phyloP scores from a whole-genome alignment of 2,888 invertebrate species.

The Pelosia muscerda region DNA sequence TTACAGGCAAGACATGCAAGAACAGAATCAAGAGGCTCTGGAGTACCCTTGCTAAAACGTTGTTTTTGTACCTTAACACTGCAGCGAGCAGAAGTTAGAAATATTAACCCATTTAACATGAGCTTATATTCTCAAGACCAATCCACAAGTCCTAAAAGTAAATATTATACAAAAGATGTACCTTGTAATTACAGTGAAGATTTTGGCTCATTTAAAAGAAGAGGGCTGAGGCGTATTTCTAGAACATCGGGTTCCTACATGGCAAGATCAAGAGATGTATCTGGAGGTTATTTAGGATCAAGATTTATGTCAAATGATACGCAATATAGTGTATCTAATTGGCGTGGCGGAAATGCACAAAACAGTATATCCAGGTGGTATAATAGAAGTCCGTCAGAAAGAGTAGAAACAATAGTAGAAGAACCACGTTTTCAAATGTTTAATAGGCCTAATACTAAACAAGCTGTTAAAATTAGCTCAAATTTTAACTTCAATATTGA shows the following conservation, averaged over 20 bases:
- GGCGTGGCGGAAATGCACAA: background rate
- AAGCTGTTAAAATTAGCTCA: conserved; percentile 45
- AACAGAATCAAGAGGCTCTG: conserved; percentile 38
- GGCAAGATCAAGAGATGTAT: conserved; percentile 18
- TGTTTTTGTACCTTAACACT: conserved; percentile 56
- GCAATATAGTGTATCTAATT: conserved; percentile 15
- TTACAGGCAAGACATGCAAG: conserved; percentile 22
- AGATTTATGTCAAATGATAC: conserved; percentile 23
- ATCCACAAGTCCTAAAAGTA: conserved; percentile 28
- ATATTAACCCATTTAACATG: conserved; percentile 10
- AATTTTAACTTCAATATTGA: conserved; percentile 43
- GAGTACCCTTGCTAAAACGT: conserved; percentile 43
- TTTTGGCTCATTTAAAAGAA: conserved; percentile 50
- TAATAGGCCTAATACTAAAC: conserved; percentile 21
- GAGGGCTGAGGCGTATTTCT: conserved; percentile 30
- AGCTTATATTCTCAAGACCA: conserved; percentile 23
- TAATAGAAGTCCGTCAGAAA: background rate
- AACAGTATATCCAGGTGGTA: background rate
- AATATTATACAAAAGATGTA: conserved; percentile 12
- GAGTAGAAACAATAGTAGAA: conserved; percentile 39
- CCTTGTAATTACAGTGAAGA: conserved; percentile 10
- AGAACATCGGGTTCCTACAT: conserved; percentile 23
- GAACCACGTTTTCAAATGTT: conserved; percentile 42
- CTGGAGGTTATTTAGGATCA: conserved; percentile 20
- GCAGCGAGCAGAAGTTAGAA: conserved; percentile 34